Conservation (phyloP, 1,140 invertebrate species). For the Lepidotrigona ventralis region DNA sequence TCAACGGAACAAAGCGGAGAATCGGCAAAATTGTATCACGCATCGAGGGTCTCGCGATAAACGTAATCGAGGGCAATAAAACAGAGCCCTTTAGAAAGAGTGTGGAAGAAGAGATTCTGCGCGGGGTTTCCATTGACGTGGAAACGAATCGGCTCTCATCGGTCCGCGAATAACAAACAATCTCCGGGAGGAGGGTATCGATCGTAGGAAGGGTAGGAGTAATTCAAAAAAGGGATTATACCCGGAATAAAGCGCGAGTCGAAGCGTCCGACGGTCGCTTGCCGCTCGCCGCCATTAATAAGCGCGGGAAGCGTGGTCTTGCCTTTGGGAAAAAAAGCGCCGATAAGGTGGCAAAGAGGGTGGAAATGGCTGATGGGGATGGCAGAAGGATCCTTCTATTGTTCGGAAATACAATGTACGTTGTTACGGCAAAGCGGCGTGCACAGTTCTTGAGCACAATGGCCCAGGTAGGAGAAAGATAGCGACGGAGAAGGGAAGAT, state of each 20-base stretch:
- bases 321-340: conserved; percentile 61
- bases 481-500: conserved; percentile 48
- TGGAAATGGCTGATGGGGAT: conserved; percentile 11
- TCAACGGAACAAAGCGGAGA: not conserved
- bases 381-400: conserved; percentile 64
- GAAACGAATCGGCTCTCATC: not conserved
- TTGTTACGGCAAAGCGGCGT: conserved; percentile 67
- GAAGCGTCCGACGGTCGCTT: not conserved
- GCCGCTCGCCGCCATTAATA: conserved; percentile 40
- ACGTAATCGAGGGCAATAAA: not conserved
- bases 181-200: not conserved
- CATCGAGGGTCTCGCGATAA: not conserved
- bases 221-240: not conserved
- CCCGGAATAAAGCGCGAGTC: conserved; percentile 15
- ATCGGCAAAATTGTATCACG: not conserved
- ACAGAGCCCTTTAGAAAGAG: too few relatives aligned
- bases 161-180: conserved; percentile 18
- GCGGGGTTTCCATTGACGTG: not conserved
- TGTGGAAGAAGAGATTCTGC: not conserved
- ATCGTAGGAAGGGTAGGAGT: not conserved
- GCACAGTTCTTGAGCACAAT: conserved; percentile 67
- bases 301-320: conserved; percentile 39
- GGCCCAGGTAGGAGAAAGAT: conserved; percentile 35
- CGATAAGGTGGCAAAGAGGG: conserved; percentile 61
- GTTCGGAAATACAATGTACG: conserved; percentile 73